A percentile compares a stretch with the other conserved stretches of the same genome.
Conservation (phyloP, 2,113 vertebrate species). For the Sapayoa aenigma region DNA sequence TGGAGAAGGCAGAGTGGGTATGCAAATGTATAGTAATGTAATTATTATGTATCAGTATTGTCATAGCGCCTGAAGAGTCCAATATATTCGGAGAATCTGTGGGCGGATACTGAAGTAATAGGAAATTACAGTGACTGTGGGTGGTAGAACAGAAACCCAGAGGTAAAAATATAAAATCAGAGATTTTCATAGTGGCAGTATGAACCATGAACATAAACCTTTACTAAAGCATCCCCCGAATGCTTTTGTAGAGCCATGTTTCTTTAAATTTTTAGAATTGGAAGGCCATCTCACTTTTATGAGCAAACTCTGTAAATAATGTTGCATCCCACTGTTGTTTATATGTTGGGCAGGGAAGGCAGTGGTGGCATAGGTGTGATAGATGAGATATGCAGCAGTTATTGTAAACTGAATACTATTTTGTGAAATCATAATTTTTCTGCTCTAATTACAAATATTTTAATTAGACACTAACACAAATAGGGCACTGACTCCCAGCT, state of each 20-base stretch:
- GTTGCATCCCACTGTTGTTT: neutral
- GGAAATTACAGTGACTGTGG: slow-evolving; percentile 42
- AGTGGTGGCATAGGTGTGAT: neutral
- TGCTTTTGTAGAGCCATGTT: neutral
- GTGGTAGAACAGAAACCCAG: slow-evolving; percentile 39
- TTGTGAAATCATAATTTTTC: neutral
- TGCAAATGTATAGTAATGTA: neutral
- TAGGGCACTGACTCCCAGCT: neutral
- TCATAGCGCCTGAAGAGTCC: slow-evolving; percentile 20
- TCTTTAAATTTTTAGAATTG: neutral
- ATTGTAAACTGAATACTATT: neutral
- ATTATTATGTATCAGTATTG: slow-evolving; percentile 14
- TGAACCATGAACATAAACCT: neutral
- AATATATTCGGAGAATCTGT: neutral
- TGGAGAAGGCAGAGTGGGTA: neutral
- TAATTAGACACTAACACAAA: neutral
- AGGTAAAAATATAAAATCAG: slow-evolving; percentile 5
- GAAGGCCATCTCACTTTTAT: rapidly evolving
- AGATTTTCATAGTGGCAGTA: neutral
- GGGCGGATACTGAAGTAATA: slow-evolving; percentile 27
- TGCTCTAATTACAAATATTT: neutral
- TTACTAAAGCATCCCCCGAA: neutral
- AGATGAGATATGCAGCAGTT: neutral
- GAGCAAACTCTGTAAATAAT: rapidly evolving
- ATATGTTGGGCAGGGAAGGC: neutral